Base-by-base conservation (phyloP, 1,140 invertebrate genomes). In the Nasonia giraulti region DNA sequence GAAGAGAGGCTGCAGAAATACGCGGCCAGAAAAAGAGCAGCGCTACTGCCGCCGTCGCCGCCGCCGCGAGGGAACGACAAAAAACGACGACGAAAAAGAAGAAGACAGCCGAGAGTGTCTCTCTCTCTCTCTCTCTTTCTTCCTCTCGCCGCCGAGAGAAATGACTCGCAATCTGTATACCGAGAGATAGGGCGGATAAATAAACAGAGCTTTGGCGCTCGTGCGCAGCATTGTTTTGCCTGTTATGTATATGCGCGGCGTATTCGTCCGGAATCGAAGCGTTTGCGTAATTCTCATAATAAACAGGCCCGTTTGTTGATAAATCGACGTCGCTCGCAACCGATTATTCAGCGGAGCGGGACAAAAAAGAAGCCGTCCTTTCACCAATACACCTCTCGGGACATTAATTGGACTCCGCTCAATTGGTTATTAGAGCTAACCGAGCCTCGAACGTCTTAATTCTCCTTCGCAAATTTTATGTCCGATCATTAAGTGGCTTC, bases 391-490 rank as follows among this genome's bases (percentile, higher is more conserved):
- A 75, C 55, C 50, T 77, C 50, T 37, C 11, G n/a, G 14, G 55
- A 85, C 71, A 76, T 85, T 85, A 85, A 85, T 85, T 85, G 83
- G 68, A 80, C 23, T 85, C 71, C 23, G 47, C 71, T 85, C 78
- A 78, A 85, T 85, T 85, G 79, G 33, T 85, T 85, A 85, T 85
- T 85, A 82, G 73, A 77, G 79, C 73, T 82, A 85, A 69, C 74
- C 79, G 69, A 85, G 73, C n/a, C 84, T 69, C 69, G 47, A 82
- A 85, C 79, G 84, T 81, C 84, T 85, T 78, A 85, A 82, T 82
- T 85, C 74, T 85, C 80, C 31, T 82, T 81, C 80, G 79, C 79
- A 85, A 85, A 85, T 85, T 85, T 85, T 85, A 85, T 85, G 84
- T 77, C n/a, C 73, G 71, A 82, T 82, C 84, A 78, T 85, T 85